Evolutionary conservation across 2,888 invertebrate species (phyloP).

Genomic region (Chelonus formosanus): DNA sequence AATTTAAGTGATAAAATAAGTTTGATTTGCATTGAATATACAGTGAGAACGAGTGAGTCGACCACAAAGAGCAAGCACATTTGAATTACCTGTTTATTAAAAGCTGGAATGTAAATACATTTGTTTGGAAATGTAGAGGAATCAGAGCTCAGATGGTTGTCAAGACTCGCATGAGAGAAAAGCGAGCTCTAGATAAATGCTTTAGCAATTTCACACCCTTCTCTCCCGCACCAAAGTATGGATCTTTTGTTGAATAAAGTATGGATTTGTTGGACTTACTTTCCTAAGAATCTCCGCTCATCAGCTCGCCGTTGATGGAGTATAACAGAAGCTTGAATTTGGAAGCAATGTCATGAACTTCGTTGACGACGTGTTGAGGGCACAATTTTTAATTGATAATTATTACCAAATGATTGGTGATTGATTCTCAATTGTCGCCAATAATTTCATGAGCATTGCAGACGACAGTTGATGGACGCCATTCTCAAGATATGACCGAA

Average conservation of each 20-base stretch:
- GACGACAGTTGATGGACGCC: constrained; percentile 47
- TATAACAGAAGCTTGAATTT: constrained; percentile 19
- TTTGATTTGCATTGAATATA: constrained; percentile 46
- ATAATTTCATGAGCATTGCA: constrained; percentile 51
- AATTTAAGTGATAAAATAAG: constrained; percentile 34
- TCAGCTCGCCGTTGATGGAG: constrained; percentile 53
- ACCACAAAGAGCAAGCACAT: constrained; percentile 63
- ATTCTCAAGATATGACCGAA: constrained; percentile 41
- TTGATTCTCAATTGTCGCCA: constrained; percentile 13
- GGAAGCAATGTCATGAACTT: constrained; percentile 36
- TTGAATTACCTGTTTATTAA: constrained; percentile 62
- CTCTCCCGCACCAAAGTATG: constrained; percentile 65
- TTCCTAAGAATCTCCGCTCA: constrained; percentile 46
- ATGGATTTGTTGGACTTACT: constrained; percentile 52
- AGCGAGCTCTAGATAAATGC: constrained; percentile 54
- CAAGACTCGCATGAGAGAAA: constrained; percentile 59
- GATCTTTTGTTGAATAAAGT: constrained; percentile 43
- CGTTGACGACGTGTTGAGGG: constrained; percentile 28
- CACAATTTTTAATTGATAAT: no score
- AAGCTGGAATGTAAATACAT: constrained; percentile 64
- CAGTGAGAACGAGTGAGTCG: constrained; percentile 48
- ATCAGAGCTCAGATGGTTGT: constrained; percentile 65
- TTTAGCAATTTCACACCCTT: constrained; percentile 56
- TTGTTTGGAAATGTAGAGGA: constrained; percentile 64
- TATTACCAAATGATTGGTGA: no score